Base-by-base conservation (phyloP, 2,888 invertebrate species). In the Pseudococcus longispinus region DNA sequence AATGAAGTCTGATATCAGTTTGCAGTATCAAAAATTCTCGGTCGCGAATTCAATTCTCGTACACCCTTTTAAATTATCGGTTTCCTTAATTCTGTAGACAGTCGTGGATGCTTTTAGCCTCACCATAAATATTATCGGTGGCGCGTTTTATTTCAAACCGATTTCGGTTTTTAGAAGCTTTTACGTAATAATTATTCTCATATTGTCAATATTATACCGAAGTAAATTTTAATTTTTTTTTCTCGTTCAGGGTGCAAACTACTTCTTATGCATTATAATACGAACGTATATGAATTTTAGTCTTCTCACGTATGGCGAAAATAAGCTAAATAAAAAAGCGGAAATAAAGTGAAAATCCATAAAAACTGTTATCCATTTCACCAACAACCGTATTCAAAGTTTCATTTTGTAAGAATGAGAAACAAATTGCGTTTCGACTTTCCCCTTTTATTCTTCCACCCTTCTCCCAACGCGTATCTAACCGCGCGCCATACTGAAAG, bases 51-150 rank as follows among this genome's bases (percentile, higher is more conserved):
- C 84, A 84, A 37, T 84, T 84, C 84, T 55, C 55, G 55, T 29
- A 84, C 84, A 37, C 55, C 84, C 84, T 84, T 55, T 84, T 84
- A 84, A 84, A 84, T 84, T 84, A 84, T 84, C 60, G 51, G 84
- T 55, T 84, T 84, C 84, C 84, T 84, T 84, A 84, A 60, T 84
- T 55, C 37, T n/a, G 18, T 13, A 84, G 84, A 84, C 84, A 84
- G 55, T 20, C 23, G 32, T 55, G 32, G 51, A 55, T 23, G 84
- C 84, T 84, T 84, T 84, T 84, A 84, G 84, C 60, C 55, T 55
- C 29, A 20, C 84, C 37, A 84, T 84, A 84, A 84, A 84, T 84
- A 84, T 84, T 32, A 55, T 60, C 84, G 55, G 26, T 60, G 60
- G 26, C n/a, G 32, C 60, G 84, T 51, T 84, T 84, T 55, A 60